Percentiles rank a stretch among this genome's conserved stretches.
phyloP scores from a whole-genome alignment of 2,797 vertebrate species.

The Poeciliopsis presidionis region DNA sequence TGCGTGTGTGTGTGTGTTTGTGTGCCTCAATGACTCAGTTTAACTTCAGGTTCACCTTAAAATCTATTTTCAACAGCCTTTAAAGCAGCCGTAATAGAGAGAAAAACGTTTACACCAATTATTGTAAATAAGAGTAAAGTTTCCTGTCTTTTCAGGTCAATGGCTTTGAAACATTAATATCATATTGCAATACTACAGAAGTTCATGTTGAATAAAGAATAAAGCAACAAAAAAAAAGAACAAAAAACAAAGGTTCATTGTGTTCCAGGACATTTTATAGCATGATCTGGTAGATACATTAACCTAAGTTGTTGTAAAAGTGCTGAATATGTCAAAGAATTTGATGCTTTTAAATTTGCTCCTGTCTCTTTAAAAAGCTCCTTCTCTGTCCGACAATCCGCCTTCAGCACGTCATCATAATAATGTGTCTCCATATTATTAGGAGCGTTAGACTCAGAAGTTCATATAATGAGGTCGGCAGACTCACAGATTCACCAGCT shows the following conservation, averaged over 20 bases:
- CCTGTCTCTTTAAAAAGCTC: too few relatives aligned
- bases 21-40: conserved; percentile 21
- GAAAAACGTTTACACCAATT: not conserved
- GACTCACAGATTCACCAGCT: too few relatives aligned
- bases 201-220: not conserved
- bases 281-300: too few relatives aligned
- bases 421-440: too few relatives aligned
- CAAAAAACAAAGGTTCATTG: not conserved
- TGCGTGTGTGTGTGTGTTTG: conserved; percentile 16
- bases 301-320: too few relatives aligned
- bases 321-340: too few relatives aligned
- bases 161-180: not conserved
- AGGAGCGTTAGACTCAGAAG: too few relatives aligned
- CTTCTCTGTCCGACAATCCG: too few relatives aligned
- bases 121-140: not conserved
- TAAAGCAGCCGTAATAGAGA: conserved; percentile 28
- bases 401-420: too few relatives aligned
- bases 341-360: too few relatives aligned
- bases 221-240: not conserved
- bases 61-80: conserved; percentile 41
- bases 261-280: too few relatives aligned
- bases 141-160: not conserved
- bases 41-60: conserved; percentile 25
- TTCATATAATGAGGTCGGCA: too few relatives aligned
- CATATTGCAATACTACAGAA: not conserved